Percentiles rank a stretch among this genome's conserved stretches.
Evolutionary conservation across 2,888 invertebrate genomes (phyloP).

Genomic region (Linyphia triangularis): DNA sequence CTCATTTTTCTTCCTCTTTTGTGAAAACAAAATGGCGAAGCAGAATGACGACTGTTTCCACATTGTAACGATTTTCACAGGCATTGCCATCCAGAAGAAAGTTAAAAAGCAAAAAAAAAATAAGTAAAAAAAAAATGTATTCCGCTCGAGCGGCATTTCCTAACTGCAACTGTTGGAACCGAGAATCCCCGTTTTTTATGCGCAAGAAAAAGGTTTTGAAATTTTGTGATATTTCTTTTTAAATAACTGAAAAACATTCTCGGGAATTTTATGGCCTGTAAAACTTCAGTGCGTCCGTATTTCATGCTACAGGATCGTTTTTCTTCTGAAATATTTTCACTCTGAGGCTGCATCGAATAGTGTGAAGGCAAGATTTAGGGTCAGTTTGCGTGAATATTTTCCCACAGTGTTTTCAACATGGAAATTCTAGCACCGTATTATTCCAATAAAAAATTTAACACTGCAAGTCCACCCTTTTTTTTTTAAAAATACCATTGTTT

Average conservation of each 20-base stretch:
- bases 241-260: conserved; percentile 64
- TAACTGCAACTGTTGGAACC: conserved; percentile 38
- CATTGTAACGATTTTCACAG: conserved; percentile 54
- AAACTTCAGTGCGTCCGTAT: conserved; percentile 59
- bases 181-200: conserved; percentile 34
- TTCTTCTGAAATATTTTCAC: conserved; percentile 5
- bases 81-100: conserved; percentile 37
- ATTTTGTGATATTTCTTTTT: conserved; percentile 56
- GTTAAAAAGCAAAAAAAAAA: background rate
- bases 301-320: conserved; percentile 33
- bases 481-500: background rate
- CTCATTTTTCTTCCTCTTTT: conserved; percentile 27
- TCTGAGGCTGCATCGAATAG: background rate
- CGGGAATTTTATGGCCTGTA: conserved; percentile 61
- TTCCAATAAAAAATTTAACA: background rate
- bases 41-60: conserved; percentile 49
- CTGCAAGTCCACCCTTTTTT: background rate
- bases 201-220: conserved; percentile 14
- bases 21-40: conserved; percentile 43
- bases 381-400: background rate
- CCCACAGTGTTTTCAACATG: background rate
- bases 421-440: background rate
- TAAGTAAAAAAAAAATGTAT: background rate
- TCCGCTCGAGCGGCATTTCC: conserved; percentile 9
- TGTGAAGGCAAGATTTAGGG: background rate